phyloP scores from a whole-genome alignment of 23 tunicate genomes.

The Phallusia fumigata region DNA sequence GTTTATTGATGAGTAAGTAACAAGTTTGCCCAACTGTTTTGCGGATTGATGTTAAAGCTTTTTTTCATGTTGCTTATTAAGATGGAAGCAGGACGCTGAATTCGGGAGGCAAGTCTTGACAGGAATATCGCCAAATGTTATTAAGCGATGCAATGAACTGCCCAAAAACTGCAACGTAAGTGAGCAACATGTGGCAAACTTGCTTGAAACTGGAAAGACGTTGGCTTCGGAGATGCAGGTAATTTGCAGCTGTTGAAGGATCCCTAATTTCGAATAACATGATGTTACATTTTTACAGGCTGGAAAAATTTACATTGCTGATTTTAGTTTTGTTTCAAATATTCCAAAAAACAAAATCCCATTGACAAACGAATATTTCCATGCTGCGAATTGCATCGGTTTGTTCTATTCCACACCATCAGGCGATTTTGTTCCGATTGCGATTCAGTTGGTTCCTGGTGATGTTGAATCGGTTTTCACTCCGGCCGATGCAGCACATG shows the following conservation, averaged over 20 bases:
- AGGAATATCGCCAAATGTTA: conserved; percentile 25
- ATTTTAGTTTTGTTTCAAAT: conserved; percentile 8
- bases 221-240: conserved; percentile 28
- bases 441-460: conserved; percentile 45
- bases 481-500: conserved; percentile 30
- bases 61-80: too few species aligned
- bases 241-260: background rate
- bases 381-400: conserved; percentile 27
- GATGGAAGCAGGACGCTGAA: conserved; percentile 44
- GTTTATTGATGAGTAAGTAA: conserved; percentile 2
- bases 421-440: conserved; percentile 43
- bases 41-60: too few species aligned
- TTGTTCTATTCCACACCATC: conserved; percentile 21
- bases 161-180: conserved; percentile 36
- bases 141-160: conserved; percentile 14
- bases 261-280: background rate
- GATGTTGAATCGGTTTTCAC: conserved; percentile 35
- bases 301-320: conserved; percentile 37
- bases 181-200: conserved; percentile 19
- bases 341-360: conserved; percentile 7
- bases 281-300: conserved; percentile 9
- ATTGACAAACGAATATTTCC: conserved; percentile 4
- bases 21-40: too few species aligned
- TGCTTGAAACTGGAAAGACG: conserved; percentile 20
- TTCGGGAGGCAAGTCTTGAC: conserved; percentile 40